Conservation (phyloP, 2,888 invertebrate genomes). For the Auanema sp. region DNA sequence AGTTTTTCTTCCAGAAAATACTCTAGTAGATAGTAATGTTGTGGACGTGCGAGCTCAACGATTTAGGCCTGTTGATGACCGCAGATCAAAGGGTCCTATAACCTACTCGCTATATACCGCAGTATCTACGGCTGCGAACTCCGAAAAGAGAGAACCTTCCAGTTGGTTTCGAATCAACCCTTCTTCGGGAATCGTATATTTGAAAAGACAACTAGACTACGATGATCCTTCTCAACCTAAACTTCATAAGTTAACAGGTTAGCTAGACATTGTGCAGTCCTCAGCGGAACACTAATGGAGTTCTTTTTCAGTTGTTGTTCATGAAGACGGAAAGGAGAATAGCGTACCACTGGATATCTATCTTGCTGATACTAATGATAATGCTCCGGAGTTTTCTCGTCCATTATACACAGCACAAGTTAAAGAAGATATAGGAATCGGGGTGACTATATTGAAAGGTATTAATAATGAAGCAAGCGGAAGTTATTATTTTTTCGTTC, state of each 20-base stretch:
- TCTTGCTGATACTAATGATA: conserved; percentile 58
- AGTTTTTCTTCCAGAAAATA: conserved; percentile 93
- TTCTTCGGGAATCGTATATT: conserved; percentile 88
- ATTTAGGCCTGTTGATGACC: conserved; percentile 69
- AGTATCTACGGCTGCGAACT: neutral
- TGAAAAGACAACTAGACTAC: conserved; percentile 92
- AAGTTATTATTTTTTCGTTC: conserved; percentile 3
- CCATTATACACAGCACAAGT: conserved; percentile 96
- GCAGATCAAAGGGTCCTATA: conserved; percentile 39
- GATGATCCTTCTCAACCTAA: conserved; percentile 92
- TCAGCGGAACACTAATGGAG: neutral
- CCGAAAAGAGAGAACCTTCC: conserved; percentile 13
- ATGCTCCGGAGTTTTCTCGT: conserved; percentile 67
- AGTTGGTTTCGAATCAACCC: conserved; percentile 72
- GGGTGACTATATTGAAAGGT: conserved; percentile 85
- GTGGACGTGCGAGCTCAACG: conserved; percentile 95
- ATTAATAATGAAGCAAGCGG: neutral
- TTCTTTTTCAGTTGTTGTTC: conserved; percentile 76
- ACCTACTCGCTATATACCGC: conserved; percentile 26
- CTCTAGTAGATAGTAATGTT: conserved; percentile 90
- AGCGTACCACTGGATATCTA: conserved; percentile 44
- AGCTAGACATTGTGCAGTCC: no score
- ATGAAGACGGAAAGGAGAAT: conserved; percentile 87
- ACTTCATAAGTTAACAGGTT: conserved; percentile 79
- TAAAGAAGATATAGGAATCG: conserved; percentile 88